Percentiles rank a stretch among this genome's conserved stretches.
Conservation (phyloP, 2,888 invertebrate species). For the Drosophila imparisetae region DNA sequence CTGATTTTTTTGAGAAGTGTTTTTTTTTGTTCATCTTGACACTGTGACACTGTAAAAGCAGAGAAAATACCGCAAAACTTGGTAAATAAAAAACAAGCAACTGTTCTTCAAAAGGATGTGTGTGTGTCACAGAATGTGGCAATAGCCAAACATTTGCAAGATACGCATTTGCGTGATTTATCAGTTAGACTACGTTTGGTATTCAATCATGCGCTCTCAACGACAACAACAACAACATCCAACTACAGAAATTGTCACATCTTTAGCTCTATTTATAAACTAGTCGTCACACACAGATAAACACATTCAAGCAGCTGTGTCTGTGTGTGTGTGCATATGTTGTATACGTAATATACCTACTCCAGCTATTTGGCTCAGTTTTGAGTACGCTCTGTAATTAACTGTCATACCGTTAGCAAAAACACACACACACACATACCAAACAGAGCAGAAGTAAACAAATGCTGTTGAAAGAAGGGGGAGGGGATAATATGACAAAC, state of each 20-base stretch:
- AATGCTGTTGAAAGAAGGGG: background rate
- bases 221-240: slow-evolving; percentile 3
- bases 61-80: background rate
- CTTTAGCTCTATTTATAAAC: slow-evolving; percentile 57
- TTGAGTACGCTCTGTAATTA: slow-evolving; percentile 38
- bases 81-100: slow-evolving; percentile 27
- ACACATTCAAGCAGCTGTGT: background rate
- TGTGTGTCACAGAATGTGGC: slow-evolving; percentile 5
- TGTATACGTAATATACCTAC: slow-evolving; percentile 50
- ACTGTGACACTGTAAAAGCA: background rate
- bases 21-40: background rate
- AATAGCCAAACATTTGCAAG: slow-evolving; percentile 7
- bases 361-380: slow-evolving; percentile 24
- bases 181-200: slow-evolving; percentile 40
- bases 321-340: background rate
- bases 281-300: slow-evolving; percentile 37
- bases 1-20: background rate
- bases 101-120: slow-evolving; percentile 2
- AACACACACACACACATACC: slow-evolving; percentile 37
- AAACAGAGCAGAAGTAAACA: slow-evolving; percentile 13
- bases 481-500: slow-evolving; percentile 24
- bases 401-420: slow-evolving; percentile 28
- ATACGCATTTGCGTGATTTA: slow-evolving; percentile 41
- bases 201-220: slow-evolving; percentile 55
- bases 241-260: slow-evolving; percentile 50